Base-by-base conservation (phyloP, 2,888 invertebrate genomes). In the Orthosia cruda region DNA sequence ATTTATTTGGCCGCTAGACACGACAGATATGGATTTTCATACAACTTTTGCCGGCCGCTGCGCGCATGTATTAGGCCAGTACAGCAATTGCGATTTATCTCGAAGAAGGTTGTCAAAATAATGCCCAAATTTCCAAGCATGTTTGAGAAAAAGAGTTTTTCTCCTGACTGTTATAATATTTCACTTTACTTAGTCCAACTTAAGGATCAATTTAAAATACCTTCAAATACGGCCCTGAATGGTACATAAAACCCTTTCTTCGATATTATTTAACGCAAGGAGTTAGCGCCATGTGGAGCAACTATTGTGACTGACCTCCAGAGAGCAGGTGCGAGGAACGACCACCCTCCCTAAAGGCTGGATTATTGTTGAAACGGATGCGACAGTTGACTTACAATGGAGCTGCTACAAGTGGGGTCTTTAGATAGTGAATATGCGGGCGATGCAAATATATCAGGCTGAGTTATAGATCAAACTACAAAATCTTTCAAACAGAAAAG, bases 321-420 rank as follows among this genome's bases (percentile, higher is more conserved):
- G 67, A 65, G 82, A 70, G 15, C 86, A 86, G 87, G 85, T 86
- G 85, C 63, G 74, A 64, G 62, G 52, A 80, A 86, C 74, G 70
- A 66, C 81, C 57, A 52, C 23, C 67, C 61, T 40, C 69, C 63
- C 71, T 70, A 63, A 79, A 79, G 73, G 80, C 80, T 71, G 77
- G 80, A 73, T 77, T 70, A 74, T 73, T 64, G 40, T 75, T 74
- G 64, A 79, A 84, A 86, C 72, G 70, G 64, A 79, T 40, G 64
- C 62, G 75, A 74, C 82, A 72, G 80, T 77, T 80, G 75, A 80
- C 76, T 80, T 70, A 82, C 72, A 61, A 74, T 54, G 54, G 40
- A 67, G 40, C 18, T 55, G 61, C 50, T 59, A 64, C 40, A 64
- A 40, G 64, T 16, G 26, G n/a, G 13, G 26, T 47, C 23, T 65